A percentile compares a stretch with the other conserved stretches of the same genome.
Conservation (phyloP, 2,797 vertebrate genomes). For the Anas capensis region DNA sequence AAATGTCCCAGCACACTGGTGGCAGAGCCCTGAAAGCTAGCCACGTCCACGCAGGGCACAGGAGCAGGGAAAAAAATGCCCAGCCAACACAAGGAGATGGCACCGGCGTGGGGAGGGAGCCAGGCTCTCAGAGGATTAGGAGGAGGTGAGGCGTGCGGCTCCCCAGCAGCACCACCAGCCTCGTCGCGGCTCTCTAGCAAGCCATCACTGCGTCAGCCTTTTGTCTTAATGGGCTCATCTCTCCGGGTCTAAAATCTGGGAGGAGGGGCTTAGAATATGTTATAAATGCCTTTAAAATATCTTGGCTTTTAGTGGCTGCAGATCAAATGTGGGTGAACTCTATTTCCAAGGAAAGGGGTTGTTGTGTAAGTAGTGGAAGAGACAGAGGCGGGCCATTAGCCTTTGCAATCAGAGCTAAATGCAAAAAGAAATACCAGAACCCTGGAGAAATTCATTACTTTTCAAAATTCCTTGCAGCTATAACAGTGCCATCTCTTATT, state of each 20-base stretch:
- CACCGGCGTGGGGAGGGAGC: background rate
- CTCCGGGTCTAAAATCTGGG: background rate
- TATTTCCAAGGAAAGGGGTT: background rate
- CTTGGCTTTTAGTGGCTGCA: background rate
- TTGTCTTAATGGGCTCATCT: background rate
- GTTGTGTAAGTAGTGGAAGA: background rate
- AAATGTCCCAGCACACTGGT: background rate
- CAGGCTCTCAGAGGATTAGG: slow-evolving; percentile 27
- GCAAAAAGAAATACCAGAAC: background rate
- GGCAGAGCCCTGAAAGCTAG: slow-evolving; percentile 18
- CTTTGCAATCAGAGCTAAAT: background rate
- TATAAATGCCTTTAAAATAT: background rate
- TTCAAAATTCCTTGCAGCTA: background rate
- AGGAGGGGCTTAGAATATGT: background rate
- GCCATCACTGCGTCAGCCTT: background rate
- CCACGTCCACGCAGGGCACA: background rate
- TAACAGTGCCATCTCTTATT: background rate
- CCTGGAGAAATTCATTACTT: background rate
- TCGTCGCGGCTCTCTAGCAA: background rate
- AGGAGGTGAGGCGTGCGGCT: slow-evolving; percentile 4
- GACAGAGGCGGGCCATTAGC: background rate
- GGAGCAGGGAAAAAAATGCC: background rate
- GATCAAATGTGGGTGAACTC: background rate
- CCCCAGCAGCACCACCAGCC: background rate
- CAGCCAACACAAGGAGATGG: background rate